Evolutionary conservation across 2,888 invertebrate species (phyloP).

Genomic region (Orchesella flavescens): DNA sequence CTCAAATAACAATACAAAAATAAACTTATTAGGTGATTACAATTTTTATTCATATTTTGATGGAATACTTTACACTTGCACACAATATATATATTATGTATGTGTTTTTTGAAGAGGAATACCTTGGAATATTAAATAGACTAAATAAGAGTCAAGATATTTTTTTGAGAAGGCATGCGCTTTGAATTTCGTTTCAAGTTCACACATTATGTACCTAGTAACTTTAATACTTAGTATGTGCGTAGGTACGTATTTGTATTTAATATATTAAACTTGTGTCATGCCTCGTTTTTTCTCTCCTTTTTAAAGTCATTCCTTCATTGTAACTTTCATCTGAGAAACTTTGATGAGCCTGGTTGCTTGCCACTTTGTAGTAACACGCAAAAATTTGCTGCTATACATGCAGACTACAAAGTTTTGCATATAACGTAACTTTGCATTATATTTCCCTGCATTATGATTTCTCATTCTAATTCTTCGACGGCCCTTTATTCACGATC

Average conservation of each 20-base stretch:
- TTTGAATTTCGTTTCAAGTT: too few relatives aligned
- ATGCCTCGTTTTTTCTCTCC: background rate
- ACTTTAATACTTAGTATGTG: too few relatives aligned
- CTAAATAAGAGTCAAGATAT: too few relatives aligned
- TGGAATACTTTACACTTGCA: too few relatives aligned
- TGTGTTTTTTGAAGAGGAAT: too few relatives aligned
- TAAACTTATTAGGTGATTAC: conserved; percentile 3
- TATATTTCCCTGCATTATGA: background rate
- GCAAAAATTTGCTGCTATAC: background rate
- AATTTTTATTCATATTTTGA: background rate
- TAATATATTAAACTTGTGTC: conserved; percentile 17
- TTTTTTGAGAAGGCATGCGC: too few relatives aligned
- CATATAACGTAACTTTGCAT: background rate
- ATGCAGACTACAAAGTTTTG: background rate
- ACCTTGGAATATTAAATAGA: too few relatives aligned
- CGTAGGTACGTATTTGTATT: background rate
- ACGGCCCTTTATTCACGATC: conserved; percentile 62
- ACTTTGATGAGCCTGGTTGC: background rate
- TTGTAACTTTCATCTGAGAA: conserved; percentile 21
- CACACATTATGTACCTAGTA: too few relatives aligned
- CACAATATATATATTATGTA: too few relatives aligned
- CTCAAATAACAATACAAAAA: conserved; percentile 1
- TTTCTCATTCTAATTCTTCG: conserved; percentile 60
- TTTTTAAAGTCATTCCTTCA: background rate
- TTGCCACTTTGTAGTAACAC: background rate